Base-by-base conservation (phyloP, 1,140 invertebrate genomes). In the Globodera ellingtonae region DNA sequence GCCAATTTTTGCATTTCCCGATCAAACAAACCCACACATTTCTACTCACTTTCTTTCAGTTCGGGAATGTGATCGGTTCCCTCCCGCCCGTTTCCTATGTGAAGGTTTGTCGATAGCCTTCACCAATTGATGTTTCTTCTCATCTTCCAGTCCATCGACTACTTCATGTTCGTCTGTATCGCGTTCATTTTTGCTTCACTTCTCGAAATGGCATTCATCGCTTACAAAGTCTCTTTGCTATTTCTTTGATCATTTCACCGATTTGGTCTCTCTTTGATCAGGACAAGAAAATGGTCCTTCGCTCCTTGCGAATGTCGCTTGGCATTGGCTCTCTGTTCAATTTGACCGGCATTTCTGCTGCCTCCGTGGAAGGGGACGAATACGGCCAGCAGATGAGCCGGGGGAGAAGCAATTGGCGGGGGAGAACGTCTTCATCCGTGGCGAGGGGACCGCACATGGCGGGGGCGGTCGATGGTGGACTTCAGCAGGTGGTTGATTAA, bases 81-180 rank as follows among this genome's bases (percentile, higher is more conserved):
- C 76, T 89, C 44, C 87, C 87, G n/a, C 87, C 87, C 18, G 88
- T 89, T 13, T 89, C 87, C 18, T 89, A 89, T 71, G 83, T 89
- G 13, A 88, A 88, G 79, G 86, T 84, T 21, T 75, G 81, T 44
- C 75, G 69, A 56, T 35, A 35, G 35, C 35, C 35, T 35, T 35
- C 35, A 35, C 35, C 1, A 35, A 35, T 35, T 35, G 3, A 46
- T 76, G 9, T 8, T 9, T 0, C 47, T 46, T 9, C 52, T 10
- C 15, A 3, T 52, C n/a, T 72, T 85, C 75, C 21, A 86, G 86
- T 84, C 81, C 48, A 89, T 87, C 56, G 86, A 89, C 70, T 78
- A 84, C n/a, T 88, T 89, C 72, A 89, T 89, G 87, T 85, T 86
- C 77, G 84, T 87, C 15, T 89, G 88, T 72, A 82, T 87, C n/a